Base-by-base conservation (phyloP, 2,797 vertebrate genomes). In the Lepilemur septentrionalis region DNA sequence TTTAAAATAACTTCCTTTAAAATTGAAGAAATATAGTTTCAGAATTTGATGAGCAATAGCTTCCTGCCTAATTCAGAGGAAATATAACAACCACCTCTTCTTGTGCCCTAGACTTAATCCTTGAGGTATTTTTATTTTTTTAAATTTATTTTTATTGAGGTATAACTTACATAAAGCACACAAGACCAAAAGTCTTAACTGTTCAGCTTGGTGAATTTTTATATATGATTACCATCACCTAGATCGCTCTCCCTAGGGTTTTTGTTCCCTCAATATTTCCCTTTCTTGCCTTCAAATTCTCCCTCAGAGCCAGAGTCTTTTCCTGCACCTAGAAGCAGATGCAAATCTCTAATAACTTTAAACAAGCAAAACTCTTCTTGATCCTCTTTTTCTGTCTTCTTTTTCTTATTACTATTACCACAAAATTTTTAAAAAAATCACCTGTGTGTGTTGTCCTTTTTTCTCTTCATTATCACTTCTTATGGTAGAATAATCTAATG, bases 1-100 rank as follows among this genome's bases (percentile, higher is more conserved):
- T 94, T 94, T 48, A 10, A 93, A 96, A 94, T 78, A 69, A 89
- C 30, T 94, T 92, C 41, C 63, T 88, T 92, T 88, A 87, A 97
- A 46, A 80, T 76, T 88, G 46, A 93, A 81, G 52, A 78, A 35
- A 38, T 85, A 75, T 30, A 65, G 12, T 52, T 86, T 79, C 14
- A 55, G 43, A 75, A 94, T 82, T 94, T 94, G 59, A 17, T 93
- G 12, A 95, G 72, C 14, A 81, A 81, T 65, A 89, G 52, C 52
- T 95, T 85, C 30, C 73, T 85, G 59, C 59, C 18, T 92, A 52
- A 89, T 94, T 78, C n/a, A 63, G 72, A 94, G 73, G 9, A 73
- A 91, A 80, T 76, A 75, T 75, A 80, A 75, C 22, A n/a, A 69
- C 59, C 18, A 69, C 59, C 11, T 92, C n/a, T 20, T 7, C n/a